Percentiles rank a stretch among this genome's conserved stretches.
Evolutionary conservation across 2,888 invertebrate genomes (phyloP).

Genomic region (Mechanitis mazaeus): DNA sequence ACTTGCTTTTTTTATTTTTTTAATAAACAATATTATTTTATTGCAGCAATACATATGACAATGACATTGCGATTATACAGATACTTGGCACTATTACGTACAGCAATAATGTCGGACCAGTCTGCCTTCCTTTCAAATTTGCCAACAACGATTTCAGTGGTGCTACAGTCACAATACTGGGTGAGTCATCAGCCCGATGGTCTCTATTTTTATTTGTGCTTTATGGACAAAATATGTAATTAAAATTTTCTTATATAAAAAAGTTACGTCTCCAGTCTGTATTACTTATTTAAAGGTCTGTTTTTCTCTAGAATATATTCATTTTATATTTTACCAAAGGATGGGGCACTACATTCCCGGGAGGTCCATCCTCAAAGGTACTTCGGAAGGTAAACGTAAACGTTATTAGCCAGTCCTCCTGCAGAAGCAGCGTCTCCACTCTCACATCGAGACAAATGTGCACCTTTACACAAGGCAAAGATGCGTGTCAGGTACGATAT

Average conservation of each 20-base stretch:
- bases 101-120: constrained; percentile 75
- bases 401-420: constrained; percentile 63
- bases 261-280: no score
- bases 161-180: constrained; percentile 57
- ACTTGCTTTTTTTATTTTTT: neutral
- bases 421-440: constrained; percentile 40
- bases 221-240: no score
- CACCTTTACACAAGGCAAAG: constrained; percentile 68
- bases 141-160: constrained; percentile 44
- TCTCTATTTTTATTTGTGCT: no score
- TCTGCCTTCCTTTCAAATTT: constrained; percentile 79
- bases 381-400: constrained; percentile 73
- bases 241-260: no score
- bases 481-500: constrained; percentile 76
- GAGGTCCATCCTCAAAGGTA: constrained; percentile 65
- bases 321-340: constrained; percentile 53
- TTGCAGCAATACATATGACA: constrained; percentile 46
- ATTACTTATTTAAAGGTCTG: no score
- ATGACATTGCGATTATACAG: constrained; percentile 76
- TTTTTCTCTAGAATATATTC: no score
- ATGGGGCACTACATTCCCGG: constrained; percentile 76
- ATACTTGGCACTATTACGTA: constrained; percentile 57
- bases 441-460: constrained; percentile 61
- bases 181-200: constrained; percentile 41
- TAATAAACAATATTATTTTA: neutral